These are phyloP conservation scores for Hippocampus kuda DNA, from an alignment of 2,797 vertebrate genomes.

Conservation along the genomic window DNA sequence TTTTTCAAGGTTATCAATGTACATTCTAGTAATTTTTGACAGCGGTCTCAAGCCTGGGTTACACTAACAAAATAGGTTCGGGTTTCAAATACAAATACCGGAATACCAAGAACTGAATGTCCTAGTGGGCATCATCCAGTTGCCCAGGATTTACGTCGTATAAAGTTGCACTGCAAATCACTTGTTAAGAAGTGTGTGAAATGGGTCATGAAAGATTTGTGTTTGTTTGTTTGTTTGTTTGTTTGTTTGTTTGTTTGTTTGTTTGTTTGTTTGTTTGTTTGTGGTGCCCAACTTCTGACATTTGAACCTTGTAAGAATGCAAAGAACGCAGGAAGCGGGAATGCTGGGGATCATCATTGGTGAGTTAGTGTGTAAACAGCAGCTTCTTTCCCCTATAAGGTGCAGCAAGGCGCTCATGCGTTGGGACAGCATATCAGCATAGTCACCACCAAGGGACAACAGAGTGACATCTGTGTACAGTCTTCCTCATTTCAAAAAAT, in stretches of 20 bases:
- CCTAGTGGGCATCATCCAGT: neutral
- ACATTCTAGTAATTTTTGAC: no score
- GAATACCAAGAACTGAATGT: no score
- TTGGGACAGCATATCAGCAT: neutral
- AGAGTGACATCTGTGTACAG: neutral
- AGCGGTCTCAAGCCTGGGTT: neutral
- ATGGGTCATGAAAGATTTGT: neutral
- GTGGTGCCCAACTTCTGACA: neutral
- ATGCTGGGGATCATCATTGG: neutral
- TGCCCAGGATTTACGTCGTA: neutral
- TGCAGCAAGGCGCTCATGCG: neutral
- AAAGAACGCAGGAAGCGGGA: neutral
- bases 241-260: neutral
- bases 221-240: neutral
- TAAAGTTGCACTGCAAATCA: neutral
- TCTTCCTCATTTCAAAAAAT: no score
- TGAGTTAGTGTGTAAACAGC: neutral
- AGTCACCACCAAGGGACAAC: neutral
- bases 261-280: neutral
- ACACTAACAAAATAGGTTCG: neutral
- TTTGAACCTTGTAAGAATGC: neutral
- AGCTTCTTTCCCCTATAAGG: slow-evolving; percentile 6
- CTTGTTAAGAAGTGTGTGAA: neutral
- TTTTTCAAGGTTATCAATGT: no score
- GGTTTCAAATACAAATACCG: neutral